Conservation (phyloP, 1,140 invertebrate species). For the Zelostemma sp. region DNA sequence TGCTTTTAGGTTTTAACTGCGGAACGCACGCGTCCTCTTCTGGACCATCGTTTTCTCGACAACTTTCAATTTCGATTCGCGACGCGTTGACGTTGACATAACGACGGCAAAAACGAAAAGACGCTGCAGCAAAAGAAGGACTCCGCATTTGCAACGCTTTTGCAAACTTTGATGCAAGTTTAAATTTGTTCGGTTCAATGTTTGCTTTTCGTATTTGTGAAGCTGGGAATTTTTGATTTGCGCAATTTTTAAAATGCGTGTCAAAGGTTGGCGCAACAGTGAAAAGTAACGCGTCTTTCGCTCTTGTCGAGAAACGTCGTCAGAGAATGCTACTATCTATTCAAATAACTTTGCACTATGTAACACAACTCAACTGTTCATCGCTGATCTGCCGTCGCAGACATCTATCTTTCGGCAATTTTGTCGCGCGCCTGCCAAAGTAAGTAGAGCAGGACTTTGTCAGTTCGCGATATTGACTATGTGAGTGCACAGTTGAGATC, state of each 20-base stretch:
- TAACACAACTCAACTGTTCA: conserved; percentile 39
- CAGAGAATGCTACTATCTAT: too few species aligned
- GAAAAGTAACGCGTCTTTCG: too few species aligned
- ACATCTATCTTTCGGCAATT: conserved; percentile 30
- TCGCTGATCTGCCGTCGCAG: conserved; percentile 24
- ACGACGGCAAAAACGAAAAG: background rate
- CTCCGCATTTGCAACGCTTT: background rate
- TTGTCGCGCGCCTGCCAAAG: conserved; percentile 34
- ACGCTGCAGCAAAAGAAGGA: background rate
- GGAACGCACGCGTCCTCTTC: conserved; percentile 12
- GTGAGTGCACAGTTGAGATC: conserved; percentile 10
- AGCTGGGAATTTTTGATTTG: background rate
- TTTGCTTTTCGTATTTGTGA: too few species aligned
- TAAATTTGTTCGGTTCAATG: too few species aligned
- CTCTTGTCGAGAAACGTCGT: too few species aligned
- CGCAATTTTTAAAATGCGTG: too few species aligned
- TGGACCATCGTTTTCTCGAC: conserved; percentile 24
- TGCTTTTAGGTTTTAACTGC: conserved; percentile 45
- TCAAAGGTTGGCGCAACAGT: too few species aligned
- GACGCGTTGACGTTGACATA: conserved; percentile 22
- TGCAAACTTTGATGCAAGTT: too few species aligned
- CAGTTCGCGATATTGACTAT: conserved; percentile 17
- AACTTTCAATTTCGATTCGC: conserved; percentile 31
- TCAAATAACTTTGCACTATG: background rate
- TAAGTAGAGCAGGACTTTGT: conserved; percentile 34